Evolutionary conservation across 2,113 vertebrate genomes (phyloP), one percentile per base, ranked within the genome.

Genomic region (Mellivora capensis): DNA sequence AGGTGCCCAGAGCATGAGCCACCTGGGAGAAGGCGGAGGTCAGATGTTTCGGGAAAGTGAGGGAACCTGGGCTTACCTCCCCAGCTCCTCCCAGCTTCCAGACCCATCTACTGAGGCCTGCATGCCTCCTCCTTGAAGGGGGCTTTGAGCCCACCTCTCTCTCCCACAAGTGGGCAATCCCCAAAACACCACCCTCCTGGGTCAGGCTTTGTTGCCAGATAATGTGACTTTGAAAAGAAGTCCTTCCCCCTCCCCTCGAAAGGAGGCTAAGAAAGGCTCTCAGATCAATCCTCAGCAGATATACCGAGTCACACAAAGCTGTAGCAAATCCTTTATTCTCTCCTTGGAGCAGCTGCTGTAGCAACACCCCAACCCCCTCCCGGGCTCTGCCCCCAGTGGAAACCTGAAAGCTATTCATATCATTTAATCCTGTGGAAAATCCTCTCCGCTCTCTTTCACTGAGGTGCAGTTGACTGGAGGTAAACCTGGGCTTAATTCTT

Each of bases 341-440:
- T 98, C 97, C 99, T 99, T 98, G 97, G 98, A 99, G 98, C 99
- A 99, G 99, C 99, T 99, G 99, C 98, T 95, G 98, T 98, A 98
- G 98, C 98, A 98, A 96, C 96, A 98, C 94, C 98, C 92, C 98
- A 98, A 80, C 98, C 57, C 98, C 80, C 98, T 80, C 98, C 97
- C 96, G 96, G 98, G 97, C 98, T 96, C 98, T 97, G 97, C 91
- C 98, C 98, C 89, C 67, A 97, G 98, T 99, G 99, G 98, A 99
- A 99, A 99, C 98, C 98, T 98, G 98, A 98, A 98, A 98, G 98
- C 98, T 99, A 98, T 98, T 99, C 98, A 98, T 98, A 98, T 97
- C 98, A 98, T 98, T 98, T 98, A 99, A 98, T 98, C 98, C 99
- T 97, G 98, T 98, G 98, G 98, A 98, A 99, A 99, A 98, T 98